phyloP scores from a whole-genome alignment of 2,888 invertebrate species.

The Nomada flava region DNA sequence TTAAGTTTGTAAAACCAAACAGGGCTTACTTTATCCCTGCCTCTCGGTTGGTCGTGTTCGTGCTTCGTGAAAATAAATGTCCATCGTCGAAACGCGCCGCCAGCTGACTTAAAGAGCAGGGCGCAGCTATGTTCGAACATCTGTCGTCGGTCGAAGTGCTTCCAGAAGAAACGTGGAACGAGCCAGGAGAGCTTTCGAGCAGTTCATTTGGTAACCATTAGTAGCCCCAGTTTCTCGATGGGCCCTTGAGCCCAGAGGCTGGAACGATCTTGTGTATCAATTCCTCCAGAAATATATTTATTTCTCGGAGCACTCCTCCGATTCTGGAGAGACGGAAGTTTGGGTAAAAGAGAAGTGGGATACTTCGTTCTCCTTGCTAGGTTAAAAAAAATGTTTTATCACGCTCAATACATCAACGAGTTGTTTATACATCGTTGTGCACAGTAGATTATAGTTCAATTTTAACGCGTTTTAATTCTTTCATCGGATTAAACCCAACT shows the following conservation, averaged over 20 bases:
- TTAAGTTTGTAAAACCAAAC: too few relatives aligned
- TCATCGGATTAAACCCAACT: too few relatives aligned
- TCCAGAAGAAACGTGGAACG: constrained; percentile 62
- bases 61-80: constrained; percentile 40
- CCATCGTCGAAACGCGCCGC: constrained; percentile 22
- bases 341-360: too few relatives aligned
- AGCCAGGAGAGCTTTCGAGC: constrained; percentile 52
- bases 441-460: too few relatives aligned
- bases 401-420: too few relatives aligned
- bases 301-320: neutral
- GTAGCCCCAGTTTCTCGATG: constrained; percentile 36
- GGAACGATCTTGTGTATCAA: constrained; percentile 32
- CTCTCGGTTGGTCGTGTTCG: too few relatives aligned
- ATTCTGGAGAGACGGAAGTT: neutral
- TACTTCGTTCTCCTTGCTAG: neutral
- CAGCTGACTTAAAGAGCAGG: constrained; percentile 45
- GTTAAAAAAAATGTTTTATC: too few relatives aligned
- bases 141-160: constrained; percentile 69
- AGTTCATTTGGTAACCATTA: constrained; percentile 59
- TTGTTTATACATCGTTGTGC: too few relatives aligned
- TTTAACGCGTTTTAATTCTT: too few relatives aligned
- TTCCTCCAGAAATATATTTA: constrained; percentile 14
- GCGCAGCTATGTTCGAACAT: constrained; percentile 55
- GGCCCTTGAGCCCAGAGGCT: constrained; percentile 34
- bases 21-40: too few relatives aligned